Evolutionary conservation across 2,888 invertebrate species (phyloP).

Genomic region (Diarsia dahlii): DNA sequence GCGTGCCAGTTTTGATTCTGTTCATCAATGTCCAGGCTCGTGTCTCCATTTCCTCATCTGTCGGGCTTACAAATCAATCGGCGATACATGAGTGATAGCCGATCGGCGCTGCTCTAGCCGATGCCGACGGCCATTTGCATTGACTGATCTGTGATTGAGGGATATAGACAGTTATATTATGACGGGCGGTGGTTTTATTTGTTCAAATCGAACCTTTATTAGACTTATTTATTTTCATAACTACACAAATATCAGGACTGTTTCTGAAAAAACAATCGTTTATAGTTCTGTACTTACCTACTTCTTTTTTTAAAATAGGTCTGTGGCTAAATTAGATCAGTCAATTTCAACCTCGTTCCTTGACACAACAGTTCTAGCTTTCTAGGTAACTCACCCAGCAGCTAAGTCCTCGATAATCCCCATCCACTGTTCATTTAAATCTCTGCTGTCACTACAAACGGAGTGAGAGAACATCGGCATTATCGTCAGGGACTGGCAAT

Average conservation of each 20-base stretch:
- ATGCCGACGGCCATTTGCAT: conserved; percentile 44
- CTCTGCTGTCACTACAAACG: conserved; percentile 44
- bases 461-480: conserved; percentile 1
- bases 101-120: conserved; percentile 24
- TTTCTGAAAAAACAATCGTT: neutral
- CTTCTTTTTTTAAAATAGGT: no score
- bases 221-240: neutral
- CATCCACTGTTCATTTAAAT: conserved; percentile 15
- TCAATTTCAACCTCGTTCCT: conserved; percentile 11
- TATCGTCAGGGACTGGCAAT: conserved; percentile 22
- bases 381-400: conserved; percentile 31
- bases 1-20: conserved; percentile 10
- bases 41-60: conserved; percentile 35
- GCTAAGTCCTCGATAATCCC: conserved; percentile 35
- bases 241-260: neutral
- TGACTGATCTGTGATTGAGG: conserved; percentile 50
- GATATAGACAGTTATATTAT: conserved; percentile 21
- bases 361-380: conserved; percentile 17
- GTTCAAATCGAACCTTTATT: neutral
- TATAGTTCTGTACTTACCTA: neutral
- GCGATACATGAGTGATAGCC: conserved; percentile 45
- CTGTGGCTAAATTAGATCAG: conserved; percentile 14
- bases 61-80: conserved; percentile 61
- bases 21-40: conserved; percentile 16
- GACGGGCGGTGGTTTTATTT: conserved; percentile 6